phyloP scores from a whole-genome alignment of 92 coral and sea anemone species.

The Nematostella vectensis region DNA sequence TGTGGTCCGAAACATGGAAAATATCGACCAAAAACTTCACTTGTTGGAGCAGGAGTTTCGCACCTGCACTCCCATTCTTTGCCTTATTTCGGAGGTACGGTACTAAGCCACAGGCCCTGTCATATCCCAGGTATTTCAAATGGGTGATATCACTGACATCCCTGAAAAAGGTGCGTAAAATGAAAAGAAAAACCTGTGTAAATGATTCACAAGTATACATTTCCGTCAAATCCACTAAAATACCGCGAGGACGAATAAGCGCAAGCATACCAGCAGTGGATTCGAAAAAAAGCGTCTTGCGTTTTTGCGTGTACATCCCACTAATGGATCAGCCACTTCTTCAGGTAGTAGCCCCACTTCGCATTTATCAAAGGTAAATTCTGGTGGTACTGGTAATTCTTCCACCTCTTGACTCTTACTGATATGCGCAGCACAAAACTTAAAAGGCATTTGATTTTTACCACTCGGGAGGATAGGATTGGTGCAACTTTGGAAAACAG shows the following conservation, averaged over 20 bases:
- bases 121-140: constrained; percentile 27
- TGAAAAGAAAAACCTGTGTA: constrained; percentile 44
- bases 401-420: background rate
- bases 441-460: background rate
- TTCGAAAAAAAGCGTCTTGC: constrained; percentile 34
- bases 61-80: constrained; percentile 51
- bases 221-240: constrained; percentile 38
- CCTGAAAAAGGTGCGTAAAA: constrained; percentile 25
- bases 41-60: constrained; percentile 31
- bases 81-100: constrained; percentile 45
- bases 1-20: constrained; percentile 60
- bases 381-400: constrained; percentile 11
- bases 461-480: constrained; percentile 15
- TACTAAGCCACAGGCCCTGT: constrained; percentile 56
- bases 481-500: constrained; percentile 37
- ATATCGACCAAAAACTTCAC: constrained; percentile 54
- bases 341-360: constrained; percentile 31
- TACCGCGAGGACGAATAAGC: constrained; percentile 35
- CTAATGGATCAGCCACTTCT: constrained; percentile 2
- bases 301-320: constrained; percentile 42
- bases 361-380: constrained; percentile 14
- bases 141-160: constrained; percentile 13
- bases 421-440: background rate
- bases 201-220: constrained; percentile 43
- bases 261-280: constrained; percentile 46